Conservation (phyloP, 2,797 vertebrate species). For the Lateolabrax maculatus region DNA sequence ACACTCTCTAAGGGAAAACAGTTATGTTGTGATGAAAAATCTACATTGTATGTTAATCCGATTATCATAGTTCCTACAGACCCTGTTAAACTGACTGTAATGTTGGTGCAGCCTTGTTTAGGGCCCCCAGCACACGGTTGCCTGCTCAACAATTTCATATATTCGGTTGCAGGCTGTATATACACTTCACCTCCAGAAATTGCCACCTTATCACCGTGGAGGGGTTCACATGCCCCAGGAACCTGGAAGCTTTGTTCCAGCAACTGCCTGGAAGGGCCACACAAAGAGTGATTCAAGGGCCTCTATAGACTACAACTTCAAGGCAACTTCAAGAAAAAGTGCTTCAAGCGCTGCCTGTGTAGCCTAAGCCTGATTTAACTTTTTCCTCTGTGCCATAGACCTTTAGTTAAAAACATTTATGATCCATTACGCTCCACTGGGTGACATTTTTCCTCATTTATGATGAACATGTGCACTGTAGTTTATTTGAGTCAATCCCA, state of each 20-base stretch:
- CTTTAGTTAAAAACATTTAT: slow-evolving; percentile 22
- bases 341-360: neutral
- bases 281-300: too few species aligned
- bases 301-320: too few species aligned
- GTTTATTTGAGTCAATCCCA: slow-evolving; percentile 30
- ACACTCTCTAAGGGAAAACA: neutral
- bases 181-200: too few species aligned
- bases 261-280: too few species aligned
- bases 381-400: neutral
- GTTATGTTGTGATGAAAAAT: neutral
- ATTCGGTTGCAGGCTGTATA: too few species aligned
- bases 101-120: too few species aligned
- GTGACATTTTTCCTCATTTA: slow-evolving; percentile 3
- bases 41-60: neutral
- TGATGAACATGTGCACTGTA: neutral
- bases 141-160: too few species aligned
- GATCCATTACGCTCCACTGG: slow-evolving; percentile 7
- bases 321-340: too few species aligned
- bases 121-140: too few species aligned
- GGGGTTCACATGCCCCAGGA: too few species aligned
- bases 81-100: neutral
- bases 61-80: neutral
- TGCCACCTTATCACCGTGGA: too few species aligned
- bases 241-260: too few species aligned
- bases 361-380: neutral